These are phyloP conservation scores for Coccyzus lansbergi DNA, from an alignment of 2,797 vertebrate genomes.

Conservation along the genomic window DNA sequence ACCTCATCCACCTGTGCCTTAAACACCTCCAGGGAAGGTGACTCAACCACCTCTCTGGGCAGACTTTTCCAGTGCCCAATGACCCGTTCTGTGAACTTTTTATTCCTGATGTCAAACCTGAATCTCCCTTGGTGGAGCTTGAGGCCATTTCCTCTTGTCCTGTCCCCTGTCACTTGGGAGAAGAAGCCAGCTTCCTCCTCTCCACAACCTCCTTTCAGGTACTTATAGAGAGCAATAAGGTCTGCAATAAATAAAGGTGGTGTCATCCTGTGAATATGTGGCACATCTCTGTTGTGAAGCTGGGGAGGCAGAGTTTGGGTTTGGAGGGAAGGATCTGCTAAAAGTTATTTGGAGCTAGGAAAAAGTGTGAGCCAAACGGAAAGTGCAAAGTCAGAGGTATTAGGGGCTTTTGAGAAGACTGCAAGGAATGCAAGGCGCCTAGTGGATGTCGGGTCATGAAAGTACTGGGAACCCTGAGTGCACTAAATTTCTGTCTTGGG, in stretches of 20 bases:
- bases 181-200: too few species aligned
- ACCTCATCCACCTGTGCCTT: too few species aligned
- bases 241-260: not conserved
- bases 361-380: not conserved
- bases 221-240: too few species aligned
- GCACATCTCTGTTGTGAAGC: not conserved
- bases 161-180: too few species aligned
- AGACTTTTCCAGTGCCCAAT: too few species aligned
- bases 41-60: too few species aligned
- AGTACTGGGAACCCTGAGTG: not conserved
- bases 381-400: not conserved
- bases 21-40: too few species aligned
- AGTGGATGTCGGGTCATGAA: not conserved
- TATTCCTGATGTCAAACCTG: too few species aligned
- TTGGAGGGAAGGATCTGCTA: not conserved
- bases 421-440: not conserved
- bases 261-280: not conserved
- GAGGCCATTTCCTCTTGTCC: too few species aligned
- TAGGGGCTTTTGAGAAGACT: not conserved
- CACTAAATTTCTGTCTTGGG: not conserved
- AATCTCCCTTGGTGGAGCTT: too few species aligned
- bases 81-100: too few species aligned
- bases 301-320: not conserved
- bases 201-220: too few species aligned
- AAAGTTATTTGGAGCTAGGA: not conserved